These are phyloP conservation scores for Drosophila pseudoobscura DNA, from an alignment of 1,140 invertebrate genomes.

Conservation along the genomic window DNA sequence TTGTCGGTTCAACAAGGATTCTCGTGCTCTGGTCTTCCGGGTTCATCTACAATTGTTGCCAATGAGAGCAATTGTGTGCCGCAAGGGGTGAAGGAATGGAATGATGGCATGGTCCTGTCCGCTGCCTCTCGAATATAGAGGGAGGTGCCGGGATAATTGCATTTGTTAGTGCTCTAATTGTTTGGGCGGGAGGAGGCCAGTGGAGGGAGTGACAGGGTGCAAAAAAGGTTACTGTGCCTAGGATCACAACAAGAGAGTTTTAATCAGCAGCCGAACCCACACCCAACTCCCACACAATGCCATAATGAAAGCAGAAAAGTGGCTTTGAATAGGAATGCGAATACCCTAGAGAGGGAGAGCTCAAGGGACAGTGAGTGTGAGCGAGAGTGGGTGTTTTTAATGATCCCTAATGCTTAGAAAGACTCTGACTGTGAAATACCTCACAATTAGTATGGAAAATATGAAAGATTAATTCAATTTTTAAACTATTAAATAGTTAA, in stretches of 20 bases:
- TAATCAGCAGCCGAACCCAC: conserved; percentile 60
- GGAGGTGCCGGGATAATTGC: conserved; percentile 65
- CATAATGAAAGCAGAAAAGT: conserved; percentile 7
- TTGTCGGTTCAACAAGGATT: conserved; percentile 47
- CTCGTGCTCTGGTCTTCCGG: conserved; percentile 29
- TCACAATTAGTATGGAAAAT: neutral
- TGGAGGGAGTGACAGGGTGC: conserved; percentile 15
- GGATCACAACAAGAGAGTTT: conserved; percentile 75
- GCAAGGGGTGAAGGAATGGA: conserved; percentile 23
- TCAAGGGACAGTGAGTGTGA: neutral
- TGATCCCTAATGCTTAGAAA: neutral
- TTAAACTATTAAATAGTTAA: too few relatives aligned
- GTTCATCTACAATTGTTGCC: conserved; percentile 69
- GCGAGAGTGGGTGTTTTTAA: conserved; percentile 16
- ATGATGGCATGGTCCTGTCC: too few relatives aligned
- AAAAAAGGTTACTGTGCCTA: conserved; percentile 76
- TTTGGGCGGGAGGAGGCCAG: conserved; percentile 39
- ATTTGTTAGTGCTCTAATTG: conserved; percentile 81
- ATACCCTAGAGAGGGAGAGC: neutral
- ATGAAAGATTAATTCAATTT: too few relatives aligned
- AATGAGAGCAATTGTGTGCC: conserved; percentile 77
- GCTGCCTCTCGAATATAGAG: neutral
- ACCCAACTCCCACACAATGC: neutral
- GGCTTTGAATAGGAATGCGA: conserved; percentile 1
- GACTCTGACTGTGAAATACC: neutral